Conservation (phyloP, 2,797 vertebrate genomes). For the Aselliscus stoliczkanus region DNA sequence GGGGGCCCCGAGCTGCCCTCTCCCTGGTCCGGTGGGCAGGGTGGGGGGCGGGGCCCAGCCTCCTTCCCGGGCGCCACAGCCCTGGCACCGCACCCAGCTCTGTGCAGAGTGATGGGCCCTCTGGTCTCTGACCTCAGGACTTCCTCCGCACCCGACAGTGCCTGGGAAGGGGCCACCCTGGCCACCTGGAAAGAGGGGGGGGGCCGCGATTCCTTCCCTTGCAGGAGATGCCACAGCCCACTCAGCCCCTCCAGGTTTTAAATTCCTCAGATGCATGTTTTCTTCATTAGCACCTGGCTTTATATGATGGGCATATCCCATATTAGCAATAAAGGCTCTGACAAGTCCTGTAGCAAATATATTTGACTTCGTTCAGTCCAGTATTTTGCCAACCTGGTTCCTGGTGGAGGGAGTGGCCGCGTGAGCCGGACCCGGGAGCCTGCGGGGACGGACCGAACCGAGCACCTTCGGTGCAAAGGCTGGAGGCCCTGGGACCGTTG, state of each 20-base stretch:
- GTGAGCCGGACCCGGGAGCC: too few species aligned
- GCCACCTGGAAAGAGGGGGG: rapidly evolving
- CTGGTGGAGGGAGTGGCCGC: too few species aligned
- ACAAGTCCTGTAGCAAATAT: background rate
- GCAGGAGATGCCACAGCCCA: background rate
- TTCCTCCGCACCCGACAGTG: too few species aligned
- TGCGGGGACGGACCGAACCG: too few species aligned
- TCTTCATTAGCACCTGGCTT: background rate
- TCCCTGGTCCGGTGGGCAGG: too few species aligned
- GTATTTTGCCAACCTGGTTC: background rate
- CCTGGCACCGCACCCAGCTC: background rate
- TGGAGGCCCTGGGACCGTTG: too few species aligned
- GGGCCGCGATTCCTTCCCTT: rapidly evolving
- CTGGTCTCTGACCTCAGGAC: rapidly evolving
- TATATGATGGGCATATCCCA: rapidly evolving
- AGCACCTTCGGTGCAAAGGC: too few species aligned
- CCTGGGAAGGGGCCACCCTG: background rate
- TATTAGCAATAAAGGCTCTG: background rate
- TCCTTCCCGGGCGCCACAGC: background rate
- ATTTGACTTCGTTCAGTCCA: background rate
- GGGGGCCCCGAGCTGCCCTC: too few species aligned
- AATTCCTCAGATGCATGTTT: background rate
- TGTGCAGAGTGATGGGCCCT: rapidly evolving
- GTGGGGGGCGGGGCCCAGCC: too few species aligned
- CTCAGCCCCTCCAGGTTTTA: background rate